phyloP scores from a whole-genome alignment of 2,888 invertebrate genomes.

The Cyclophora albipunctata region DNA sequence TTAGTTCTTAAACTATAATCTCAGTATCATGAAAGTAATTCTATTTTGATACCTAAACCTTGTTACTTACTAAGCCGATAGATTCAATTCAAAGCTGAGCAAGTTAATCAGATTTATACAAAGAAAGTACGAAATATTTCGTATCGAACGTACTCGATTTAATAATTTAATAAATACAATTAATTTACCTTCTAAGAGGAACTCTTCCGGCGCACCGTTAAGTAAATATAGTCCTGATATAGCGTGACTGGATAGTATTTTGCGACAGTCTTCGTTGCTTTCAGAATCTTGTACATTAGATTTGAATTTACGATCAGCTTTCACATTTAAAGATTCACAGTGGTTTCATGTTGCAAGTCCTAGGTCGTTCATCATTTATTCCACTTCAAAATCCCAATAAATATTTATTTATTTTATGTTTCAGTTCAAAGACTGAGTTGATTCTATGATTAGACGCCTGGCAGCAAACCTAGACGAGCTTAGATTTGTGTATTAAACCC shows the following conservation, averaged over 20 bases:
- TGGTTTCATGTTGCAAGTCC: slow-evolving; percentile 22
- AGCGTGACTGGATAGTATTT: slow-evolving; percentile 32
- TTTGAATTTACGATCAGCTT: slow-evolving; percentile 38
- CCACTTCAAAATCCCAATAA: slow-evolving; percentile 9
- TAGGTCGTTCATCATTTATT: slow-evolving; percentile 19
- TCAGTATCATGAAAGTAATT: too few species aligned
- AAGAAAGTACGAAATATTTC: too few species aligned
- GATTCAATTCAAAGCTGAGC: too few species aligned
- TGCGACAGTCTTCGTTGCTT: slow-evolving; percentile 26
- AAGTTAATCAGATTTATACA: too few species aligned
- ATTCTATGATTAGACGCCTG: slow-evolving; percentile 20
- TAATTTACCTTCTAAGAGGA: slow-evolving; percentile 11
- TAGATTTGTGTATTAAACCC: slow-evolving; percentile 17
- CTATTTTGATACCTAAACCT: too few species aligned
- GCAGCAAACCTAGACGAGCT: slow-evolving; percentile 15
- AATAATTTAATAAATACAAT: slow-evolving; percentile 8
- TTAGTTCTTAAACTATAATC: too few species aligned
- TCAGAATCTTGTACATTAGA: slow-evolving; percentile 29
- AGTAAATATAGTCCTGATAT: slow-evolving; percentile 10
- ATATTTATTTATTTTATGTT: slow-evolving; percentile 21
- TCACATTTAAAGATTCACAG: slow-evolving; percentile 27
- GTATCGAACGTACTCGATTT: background rate
- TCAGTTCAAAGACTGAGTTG: slow-evolving; percentile 20
- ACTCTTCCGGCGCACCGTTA: slow-evolving; percentile 9
- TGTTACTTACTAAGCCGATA: too few species aligned